Conservation (phyloP, 2,888 invertebrate genomes). For the Loripinus fragilis region DNA sequence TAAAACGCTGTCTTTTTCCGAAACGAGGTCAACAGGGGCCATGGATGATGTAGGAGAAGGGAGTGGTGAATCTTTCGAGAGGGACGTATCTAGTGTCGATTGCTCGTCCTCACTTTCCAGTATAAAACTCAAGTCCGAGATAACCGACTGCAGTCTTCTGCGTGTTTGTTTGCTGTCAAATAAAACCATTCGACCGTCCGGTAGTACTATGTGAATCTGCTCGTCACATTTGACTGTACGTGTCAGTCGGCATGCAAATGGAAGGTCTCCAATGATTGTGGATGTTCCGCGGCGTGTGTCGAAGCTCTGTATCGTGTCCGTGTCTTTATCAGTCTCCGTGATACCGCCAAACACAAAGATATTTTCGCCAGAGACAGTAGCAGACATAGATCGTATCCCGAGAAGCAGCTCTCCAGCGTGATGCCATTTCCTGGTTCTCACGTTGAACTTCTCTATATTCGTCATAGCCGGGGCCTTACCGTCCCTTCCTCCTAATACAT, state of each 20-base stretch:
- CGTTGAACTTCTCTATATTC: conserved; percentile 71
- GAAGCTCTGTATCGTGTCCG: conserved; percentile 72
- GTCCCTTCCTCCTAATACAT: conserved; percentile 73
- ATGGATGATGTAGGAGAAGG: conserved; percentile 43
- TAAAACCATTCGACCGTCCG: conserved; percentile 71
- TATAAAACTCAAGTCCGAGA: conserved; percentile 60
- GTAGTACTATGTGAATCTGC: conserved; percentile 67
- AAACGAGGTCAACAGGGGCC: conserved; percentile 1
- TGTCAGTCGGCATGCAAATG: conserved; percentile 72
- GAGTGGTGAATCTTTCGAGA: conserved; percentile 38
- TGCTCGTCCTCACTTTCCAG: conserved; percentile 24
- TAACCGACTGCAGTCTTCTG: conserved; percentile 40
- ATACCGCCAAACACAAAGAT: conserved; percentile 74
- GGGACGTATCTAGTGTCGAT: conserved; percentile 7
- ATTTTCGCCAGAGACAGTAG: conserved; percentile 71
- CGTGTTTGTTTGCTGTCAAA: conserved; percentile 52
- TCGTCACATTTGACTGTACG: conserved; percentile 68
- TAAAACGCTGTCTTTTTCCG: conserved; percentile 41
- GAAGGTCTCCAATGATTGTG: conserved; percentile 69
- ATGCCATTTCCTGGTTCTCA: conserved; percentile 70
- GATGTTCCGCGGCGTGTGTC: conserved; percentile 67
- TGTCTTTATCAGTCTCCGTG: conserved; percentile 70
- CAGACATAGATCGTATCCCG: conserved; percentile 70
- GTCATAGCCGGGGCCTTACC: conserved; percentile 70
- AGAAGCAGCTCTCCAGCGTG: conserved; percentile 68